These are phyloP conservation scores for Brachyrhaphis roseni DNA, from an alignment of 2,797 vertebrate species.

Conservation along the genomic window DNA sequence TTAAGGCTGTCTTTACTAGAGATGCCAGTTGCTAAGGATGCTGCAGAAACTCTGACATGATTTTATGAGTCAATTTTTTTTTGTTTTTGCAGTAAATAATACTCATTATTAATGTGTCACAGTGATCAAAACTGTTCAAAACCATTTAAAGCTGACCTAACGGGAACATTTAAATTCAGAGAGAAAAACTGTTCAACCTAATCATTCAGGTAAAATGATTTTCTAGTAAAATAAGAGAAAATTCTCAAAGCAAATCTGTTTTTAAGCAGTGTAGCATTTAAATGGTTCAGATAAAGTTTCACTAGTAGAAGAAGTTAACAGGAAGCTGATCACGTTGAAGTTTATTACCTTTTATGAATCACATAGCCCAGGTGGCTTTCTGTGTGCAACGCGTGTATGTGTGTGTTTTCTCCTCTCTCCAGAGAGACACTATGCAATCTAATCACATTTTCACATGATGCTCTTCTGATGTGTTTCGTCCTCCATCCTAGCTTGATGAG, in stretches of 20 bases:
- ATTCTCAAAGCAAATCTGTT: background rate
- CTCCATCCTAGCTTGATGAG: constrained; percentile 46
- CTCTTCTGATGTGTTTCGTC: constrained; percentile 47
- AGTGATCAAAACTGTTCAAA: background rate
- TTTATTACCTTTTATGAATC: background rate
- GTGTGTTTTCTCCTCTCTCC: background rate
- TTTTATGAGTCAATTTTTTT: background rate
- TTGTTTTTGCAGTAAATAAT: background rate
- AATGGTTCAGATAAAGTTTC: background rate
- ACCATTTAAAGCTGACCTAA: background rate
- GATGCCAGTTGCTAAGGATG: background rate
- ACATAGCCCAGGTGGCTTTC: constrained; percentile 15
- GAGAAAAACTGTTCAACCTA: background rate
- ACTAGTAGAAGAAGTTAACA: background rate
- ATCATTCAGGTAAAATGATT: background rate
- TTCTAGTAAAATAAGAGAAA: background rate
- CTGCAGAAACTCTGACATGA: background rate
- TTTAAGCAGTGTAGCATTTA: background rate
- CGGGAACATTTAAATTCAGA: background rate
- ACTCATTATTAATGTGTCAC: background rate
- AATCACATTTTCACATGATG: constrained; percentile 61
- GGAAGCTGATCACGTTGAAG: background rate
- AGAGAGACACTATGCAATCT: constrained; percentile 35
- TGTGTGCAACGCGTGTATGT: constrained; percentile 6
- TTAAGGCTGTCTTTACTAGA: background rate